These are phyloP conservation scores for Leptocoma aspasia DNA, from an alignment of 2,113 vertebrate genomes.

Conservation along the genomic window DNA sequence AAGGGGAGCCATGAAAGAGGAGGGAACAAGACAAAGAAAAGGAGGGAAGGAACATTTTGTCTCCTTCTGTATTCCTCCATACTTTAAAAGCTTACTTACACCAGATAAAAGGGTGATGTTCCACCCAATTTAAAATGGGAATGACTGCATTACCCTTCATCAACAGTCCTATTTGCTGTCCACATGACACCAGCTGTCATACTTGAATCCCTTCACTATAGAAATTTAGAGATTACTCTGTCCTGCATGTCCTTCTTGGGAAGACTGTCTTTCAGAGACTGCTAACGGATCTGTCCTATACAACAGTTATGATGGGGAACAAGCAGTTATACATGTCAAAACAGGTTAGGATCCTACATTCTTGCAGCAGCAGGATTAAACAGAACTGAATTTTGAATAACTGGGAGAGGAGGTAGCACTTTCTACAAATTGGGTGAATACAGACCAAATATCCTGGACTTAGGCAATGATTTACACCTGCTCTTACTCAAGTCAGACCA, in stretches of 20 bases:
- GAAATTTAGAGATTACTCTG: background rate
- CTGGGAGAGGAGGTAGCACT: background rate
- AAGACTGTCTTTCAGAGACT: background rate
- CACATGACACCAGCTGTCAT: background rate
- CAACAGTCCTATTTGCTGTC: background rate
- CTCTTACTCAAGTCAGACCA: background rate
- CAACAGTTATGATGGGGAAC: background rate
- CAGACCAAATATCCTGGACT: background rate
- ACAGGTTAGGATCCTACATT: background rate
- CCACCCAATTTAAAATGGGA: background rate
- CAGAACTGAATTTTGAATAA: background rate
- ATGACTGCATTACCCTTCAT: background rate
- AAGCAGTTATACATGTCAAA: background rate
- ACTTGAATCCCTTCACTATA: background rate
- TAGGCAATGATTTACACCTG: background rate
- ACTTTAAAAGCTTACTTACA: background rate
- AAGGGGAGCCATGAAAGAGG: accelerated
- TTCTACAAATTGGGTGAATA: background rate
- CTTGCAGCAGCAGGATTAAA: background rate
- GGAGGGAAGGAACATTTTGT: background rate
- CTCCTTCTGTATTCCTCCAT: background rate
- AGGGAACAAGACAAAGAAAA: background rate
- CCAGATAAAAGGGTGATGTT: background rate
- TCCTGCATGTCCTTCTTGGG: background rate
- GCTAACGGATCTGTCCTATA: background rate